These are phyloP conservation scores for Nomada ruficornis DNA, from an alignment of 2,888 invertebrate genomes.

Conservation along the genomic window DNA sequence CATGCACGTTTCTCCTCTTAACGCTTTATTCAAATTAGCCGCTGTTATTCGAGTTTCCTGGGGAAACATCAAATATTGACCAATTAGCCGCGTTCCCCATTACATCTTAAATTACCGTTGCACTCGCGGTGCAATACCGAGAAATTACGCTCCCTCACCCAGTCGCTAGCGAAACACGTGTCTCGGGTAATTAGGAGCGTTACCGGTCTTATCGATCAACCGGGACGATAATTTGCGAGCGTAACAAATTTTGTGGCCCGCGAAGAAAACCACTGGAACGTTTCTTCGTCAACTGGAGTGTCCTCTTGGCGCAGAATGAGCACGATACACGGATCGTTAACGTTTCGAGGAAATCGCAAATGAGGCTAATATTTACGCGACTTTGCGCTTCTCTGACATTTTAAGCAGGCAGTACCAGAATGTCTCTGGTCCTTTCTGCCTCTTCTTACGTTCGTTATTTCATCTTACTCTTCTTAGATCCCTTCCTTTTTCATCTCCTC, in stretches of 20 bases:
- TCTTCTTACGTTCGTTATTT: no score
- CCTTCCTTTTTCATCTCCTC: neutral
- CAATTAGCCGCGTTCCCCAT: conserved; percentile 44
- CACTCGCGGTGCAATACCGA: conserved; percentile 27
- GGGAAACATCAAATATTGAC: conserved; percentile 59
- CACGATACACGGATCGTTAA: conserved; percentile 27
- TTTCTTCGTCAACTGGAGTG: conserved; percentile 38
- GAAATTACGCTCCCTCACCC: conserved; percentile 29
- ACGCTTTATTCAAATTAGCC: conserved; percentile 40
- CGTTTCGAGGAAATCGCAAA: conserved; percentile 36
- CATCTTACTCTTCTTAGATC: no score
- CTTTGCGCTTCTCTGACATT: neutral
- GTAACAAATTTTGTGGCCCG: conserved; percentile 23
- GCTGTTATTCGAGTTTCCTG: conserved; percentile 44
- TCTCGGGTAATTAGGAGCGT: conserved; percentile 44
- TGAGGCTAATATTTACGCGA: conserved; percentile 22
- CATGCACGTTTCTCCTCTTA: conserved; percentile 9
- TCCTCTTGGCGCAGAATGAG: conserved; percentile 7
- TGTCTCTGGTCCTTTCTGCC: no score
- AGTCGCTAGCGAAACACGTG: conserved; percentile 31
- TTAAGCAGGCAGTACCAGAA: neutral
- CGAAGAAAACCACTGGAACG: neutral
- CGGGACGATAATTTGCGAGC: conserved; percentile 30
- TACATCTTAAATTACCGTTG: conserved; percentile 56
- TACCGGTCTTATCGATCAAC: conserved; percentile 46